phyloP scores from a whole-genome alignment of 2,113 vertebrate species.

The Thamnaconus septentrionalis region DNA sequence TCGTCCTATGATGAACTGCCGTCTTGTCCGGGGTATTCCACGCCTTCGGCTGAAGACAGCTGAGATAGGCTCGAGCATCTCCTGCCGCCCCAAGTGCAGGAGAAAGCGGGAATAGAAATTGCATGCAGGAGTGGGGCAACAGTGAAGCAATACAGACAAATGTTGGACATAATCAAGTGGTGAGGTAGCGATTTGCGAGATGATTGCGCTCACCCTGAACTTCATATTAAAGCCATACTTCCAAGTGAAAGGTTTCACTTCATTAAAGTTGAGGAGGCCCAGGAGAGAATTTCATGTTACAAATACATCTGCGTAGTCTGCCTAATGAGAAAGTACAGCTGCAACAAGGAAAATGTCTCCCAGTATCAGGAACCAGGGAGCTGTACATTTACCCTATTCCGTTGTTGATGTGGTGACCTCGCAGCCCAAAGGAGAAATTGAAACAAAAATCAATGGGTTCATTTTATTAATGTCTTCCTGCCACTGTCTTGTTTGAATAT shows the following conservation, averaged over 20 bases:
- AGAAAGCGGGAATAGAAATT: too few relatives aligned
- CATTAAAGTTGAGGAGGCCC: conserved; percentile 2
- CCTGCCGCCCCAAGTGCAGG: too few relatives aligned
- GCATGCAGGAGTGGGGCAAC: too few relatives aligned
- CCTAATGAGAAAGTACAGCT: conserved; percentile 9
- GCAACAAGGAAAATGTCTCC: conserved; percentile 6
- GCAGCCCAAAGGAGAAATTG: conserved; percentile 7
- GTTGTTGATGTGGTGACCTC: conserved; percentile 9
- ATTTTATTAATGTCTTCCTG: too few relatives aligned
- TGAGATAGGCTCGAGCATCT: too few relatives aligned
- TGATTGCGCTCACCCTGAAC: background rate
- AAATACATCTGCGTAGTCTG: background rate
- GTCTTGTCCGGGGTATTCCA: too few relatives aligned
- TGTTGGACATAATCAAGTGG: too few relatives aligned
- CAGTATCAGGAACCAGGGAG: conserved; percentile 12
- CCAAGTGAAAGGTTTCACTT: background rate
- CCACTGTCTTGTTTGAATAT: too few relatives aligned
- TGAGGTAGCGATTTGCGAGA: background rate
- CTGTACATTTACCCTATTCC: conserved; percentile 25
- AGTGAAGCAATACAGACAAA: too few relatives aligned
- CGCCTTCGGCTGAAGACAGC: too few relatives aligned
- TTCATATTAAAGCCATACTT: too few relatives aligned
- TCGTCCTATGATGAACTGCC: too few relatives aligned
- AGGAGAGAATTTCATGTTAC: conserved; percentile 1
- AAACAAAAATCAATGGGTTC: conserved; percentile 12